Base-by-base conservation (phyloP, 2,888 invertebrate species). In the Drosophila mayaguana region DNA sequence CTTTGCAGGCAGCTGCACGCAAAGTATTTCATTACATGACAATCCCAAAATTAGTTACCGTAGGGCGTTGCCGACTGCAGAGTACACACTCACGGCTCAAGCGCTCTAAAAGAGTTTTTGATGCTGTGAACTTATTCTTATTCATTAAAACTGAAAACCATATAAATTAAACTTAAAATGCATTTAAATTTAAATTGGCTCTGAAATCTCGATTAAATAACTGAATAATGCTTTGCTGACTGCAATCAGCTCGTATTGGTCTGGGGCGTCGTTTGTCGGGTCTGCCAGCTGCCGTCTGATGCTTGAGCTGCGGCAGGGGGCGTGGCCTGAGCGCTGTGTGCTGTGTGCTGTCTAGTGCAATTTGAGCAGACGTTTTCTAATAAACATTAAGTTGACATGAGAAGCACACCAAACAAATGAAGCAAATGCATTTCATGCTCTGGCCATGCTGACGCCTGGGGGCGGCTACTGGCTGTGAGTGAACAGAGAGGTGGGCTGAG, bases 341-440 rank as follows among this genome's bases (percentile, higher is more conserved):
- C 55, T 61, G 70, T 64, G 5, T 20, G 45, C 55, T 61, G 69
- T 70, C 61, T 68, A 45, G 43, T 57, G 73, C 72, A 75, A 72
- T 81, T 83, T 63, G 54, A 75, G 75, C 71, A 81, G 85, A 88
- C 82, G 66, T 70, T 82, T 80, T 80, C 86, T 82, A 88, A 88
- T 83, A 86, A 86, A 86, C 86, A 88, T 86, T 88, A 86, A 88
- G 86, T 86, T 88, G 86, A 86, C 88, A 86, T 79, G 82, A 75
- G 80, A 88, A 80, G 77, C 88, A 83, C 80, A 82, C 84, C 82
- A 88, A 82, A 75, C 87, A 86, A 88, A 86, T 86, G 87, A 86
- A 83, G 78, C 80, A 86, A 86, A 86, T 86, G 88, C 83, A 86
- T 83, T 86, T 80, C 86, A 75, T 72, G 66, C 70, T 69, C 64